Percentiles rank a stretch among this genome's conserved stretches.
Conservation (phyloP, 2,888 invertebrate genomes). For the Malthinus flaveolus region DNA sequence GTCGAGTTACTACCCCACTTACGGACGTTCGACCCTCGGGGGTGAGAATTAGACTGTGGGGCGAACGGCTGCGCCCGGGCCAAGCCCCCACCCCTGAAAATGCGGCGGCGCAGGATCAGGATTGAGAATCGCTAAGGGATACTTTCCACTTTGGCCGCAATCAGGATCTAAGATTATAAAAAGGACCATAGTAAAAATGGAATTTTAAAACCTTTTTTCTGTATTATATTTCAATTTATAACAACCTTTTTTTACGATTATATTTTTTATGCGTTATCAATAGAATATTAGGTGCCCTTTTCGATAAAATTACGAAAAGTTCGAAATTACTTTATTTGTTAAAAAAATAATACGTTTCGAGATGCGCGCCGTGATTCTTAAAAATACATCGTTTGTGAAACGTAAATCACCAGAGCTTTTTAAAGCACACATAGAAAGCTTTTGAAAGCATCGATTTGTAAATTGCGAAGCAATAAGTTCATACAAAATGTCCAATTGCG, state of each 20-base stretch:
- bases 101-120: slow-evolving; percentile 41
- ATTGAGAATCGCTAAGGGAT: slow-evolving; percentile 31
- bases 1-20: slow-evolving; percentile 28
- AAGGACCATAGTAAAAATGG: slow-evolving; percentile 18
- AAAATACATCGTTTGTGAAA: too few relatives aligned
- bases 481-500: too few relatives aligned
- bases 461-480: too few relatives aligned
- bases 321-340: too few relatives aligned
- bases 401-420: too few relatives aligned
- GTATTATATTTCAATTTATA: slow-evolving; percentile 8
- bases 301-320: too few relatives aligned
- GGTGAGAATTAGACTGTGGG: slow-evolving; percentile 49
- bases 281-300: too few relatives aligned
- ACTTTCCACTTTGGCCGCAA: slow-evolving; percentile 33
- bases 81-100: slow-evolving; percentile 51
- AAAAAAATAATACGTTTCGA: too few relatives aligned
- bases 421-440: too few relatives aligned
- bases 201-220: slow-evolving; percentile 11
- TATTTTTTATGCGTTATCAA: too few relatives aligned
- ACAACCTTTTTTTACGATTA: not conserved
- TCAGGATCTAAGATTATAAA: slow-evolving; percentile 32
- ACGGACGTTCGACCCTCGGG: slow-evolving; percentile 36
- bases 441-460: too few relatives aligned
- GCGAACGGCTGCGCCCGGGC: slow-evolving; percentile 54
- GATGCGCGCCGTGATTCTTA: too few relatives aligned